Evolutionary conservation across 2,113 vertebrate species (phyloP).

Genomic region (Andinoacara biseriatus): DNA sequence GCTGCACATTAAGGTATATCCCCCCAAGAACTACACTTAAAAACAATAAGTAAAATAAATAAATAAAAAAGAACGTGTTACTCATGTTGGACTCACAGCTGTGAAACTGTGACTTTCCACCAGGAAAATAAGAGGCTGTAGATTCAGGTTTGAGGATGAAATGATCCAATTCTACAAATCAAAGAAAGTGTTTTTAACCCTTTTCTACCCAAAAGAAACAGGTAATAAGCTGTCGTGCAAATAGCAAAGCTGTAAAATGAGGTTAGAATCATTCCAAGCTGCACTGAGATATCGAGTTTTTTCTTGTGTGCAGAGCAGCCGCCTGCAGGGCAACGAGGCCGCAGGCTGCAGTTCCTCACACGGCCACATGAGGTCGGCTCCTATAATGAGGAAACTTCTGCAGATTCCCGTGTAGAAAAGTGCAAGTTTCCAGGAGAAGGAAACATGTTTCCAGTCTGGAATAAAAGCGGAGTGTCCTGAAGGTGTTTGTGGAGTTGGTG

Average conservation of each 20-base stretch:
- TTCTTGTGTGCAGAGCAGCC: background rate
- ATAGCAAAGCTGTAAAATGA: background rate
- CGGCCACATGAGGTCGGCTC: background rate
- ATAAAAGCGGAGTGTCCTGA: background rate
- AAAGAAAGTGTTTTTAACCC: too few species aligned
- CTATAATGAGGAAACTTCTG: background rate
- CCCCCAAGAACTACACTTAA: too few species aligned
- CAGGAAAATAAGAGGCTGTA: too few species aligned
- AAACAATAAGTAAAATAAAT: too few species aligned
- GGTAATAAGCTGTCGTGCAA: background rate
- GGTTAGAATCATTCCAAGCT: background rate
- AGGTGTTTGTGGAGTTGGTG: background rate
- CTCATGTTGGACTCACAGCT: too few species aligned
- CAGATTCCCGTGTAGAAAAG: background rate
- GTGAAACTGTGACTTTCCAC: too few species aligned
- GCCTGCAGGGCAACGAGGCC: background rate
- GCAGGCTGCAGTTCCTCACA: background rate
- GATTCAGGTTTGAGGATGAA: too few species aligned
- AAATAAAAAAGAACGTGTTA: too few species aligned
- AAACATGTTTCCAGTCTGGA: background rate
- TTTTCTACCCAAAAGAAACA: too few species aligned
- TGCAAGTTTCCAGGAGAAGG: background rate
- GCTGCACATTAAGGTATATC: too few species aligned
- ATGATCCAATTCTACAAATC: too few species aligned
- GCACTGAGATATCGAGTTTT: background rate